Conservation (phyloP, 2,113 vertebrate genomes). For the Upupa epops region DNA sequence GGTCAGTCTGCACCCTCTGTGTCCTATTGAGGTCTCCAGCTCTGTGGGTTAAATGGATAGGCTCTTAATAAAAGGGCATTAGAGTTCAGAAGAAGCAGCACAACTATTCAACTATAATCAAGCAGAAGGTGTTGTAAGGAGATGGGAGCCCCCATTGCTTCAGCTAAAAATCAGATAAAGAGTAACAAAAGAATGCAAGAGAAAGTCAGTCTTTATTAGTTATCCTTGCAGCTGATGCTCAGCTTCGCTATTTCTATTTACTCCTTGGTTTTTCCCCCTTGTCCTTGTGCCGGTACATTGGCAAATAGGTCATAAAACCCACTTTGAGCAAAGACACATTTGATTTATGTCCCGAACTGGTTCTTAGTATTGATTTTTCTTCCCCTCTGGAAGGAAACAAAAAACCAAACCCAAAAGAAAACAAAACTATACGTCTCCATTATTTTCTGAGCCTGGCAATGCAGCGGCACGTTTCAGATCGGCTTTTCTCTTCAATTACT, state of each 20-base stretch:
- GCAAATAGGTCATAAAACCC: conserved; percentile 74
- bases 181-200: background rate
- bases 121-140: conserved; percentile 26
- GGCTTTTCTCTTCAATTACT: conserved; percentile 65
- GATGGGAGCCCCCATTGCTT: background rate
- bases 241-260: conserved; percentile 64
- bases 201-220: conserved; percentile 36
- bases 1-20: conserved; percentile 19
- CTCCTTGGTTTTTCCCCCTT: conserved; percentile 4
- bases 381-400: conserved; percentile 17
- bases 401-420: no score
- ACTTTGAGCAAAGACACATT: conserved; percentile 71
- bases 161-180: background rate
- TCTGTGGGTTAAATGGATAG: conserved; percentile 23
- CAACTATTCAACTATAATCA: conserved; percentile 38
- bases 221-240: background rate
- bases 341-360: conserved; percentile 75
- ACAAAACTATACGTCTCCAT: conserved; percentile 68
- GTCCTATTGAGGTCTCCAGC: background rate
- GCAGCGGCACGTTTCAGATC: conserved; percentile 58
- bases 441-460: conserved; percentile 65
- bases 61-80: conserved; percentile 30
- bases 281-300: conserved; percentile 63
- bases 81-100: conserved; percentile 25
- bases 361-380: conserved; percentile 73